These are phyloP conservation scores for Plutomurus gul DNA, from an alignment of 1,140 invertebrate genomes.

Conservation along the genomic window DNA sequence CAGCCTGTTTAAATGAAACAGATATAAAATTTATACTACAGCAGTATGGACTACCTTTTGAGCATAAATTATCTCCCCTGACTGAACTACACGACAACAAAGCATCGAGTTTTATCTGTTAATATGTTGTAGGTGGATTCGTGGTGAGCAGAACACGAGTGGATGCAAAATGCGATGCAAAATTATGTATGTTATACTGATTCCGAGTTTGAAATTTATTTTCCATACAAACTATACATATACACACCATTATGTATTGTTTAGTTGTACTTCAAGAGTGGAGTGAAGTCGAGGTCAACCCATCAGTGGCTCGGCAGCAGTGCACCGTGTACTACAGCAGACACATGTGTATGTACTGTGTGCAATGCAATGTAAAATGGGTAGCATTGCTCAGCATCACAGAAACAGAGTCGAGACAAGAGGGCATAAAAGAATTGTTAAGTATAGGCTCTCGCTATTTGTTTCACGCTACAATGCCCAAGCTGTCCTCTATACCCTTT, in stretches of 20 bases:
- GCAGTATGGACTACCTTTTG: no score
- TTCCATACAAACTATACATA: background rate
- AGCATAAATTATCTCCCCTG: no score
- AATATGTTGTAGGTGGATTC: no score
- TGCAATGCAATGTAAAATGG: background rate
- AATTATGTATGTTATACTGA: background rate
- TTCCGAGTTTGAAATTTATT: background rate
- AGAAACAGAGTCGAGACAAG: background rate
- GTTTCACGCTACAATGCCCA: conserved; percentile 52
- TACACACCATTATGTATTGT: background rate
- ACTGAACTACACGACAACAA: no score
- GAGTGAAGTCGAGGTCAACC: conserved; percentile 33
- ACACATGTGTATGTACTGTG: no score
- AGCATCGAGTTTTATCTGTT: no score
- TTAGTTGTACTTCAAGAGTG: background rate
- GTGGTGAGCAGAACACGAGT: no score
- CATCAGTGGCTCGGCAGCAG: background rate
- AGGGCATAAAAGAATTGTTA: background rate
- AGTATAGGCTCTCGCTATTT: conserved; percentile 33
- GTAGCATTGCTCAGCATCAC: background rate
- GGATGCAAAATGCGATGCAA: background rate
- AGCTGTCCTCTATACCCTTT: conserved; percentile 47
- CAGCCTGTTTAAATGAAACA: no score
- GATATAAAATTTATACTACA: no score
- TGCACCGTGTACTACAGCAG: no score